Evolutionary conservation across 2,113 vertebrate species (phyloP).

Genomic region (rabbit (Oryctolagus cuniculus)): mOryCun1.1 NC_091443.1:15639001-15639500

Average conservation of each 20-base stretch:
- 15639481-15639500: neutral
- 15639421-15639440: neutral
- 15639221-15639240: neutral
- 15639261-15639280: neutral
- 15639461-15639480: neutral
- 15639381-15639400: neutral
- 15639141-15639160: neutral
- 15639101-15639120: neutral
- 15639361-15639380: neutral
- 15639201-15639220: neutral
- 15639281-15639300: neutral
- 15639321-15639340: neutral
- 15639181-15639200: neutral
- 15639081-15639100: neutral
- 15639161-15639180: neutral
- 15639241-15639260: neutral
- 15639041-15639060: neutral
- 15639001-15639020: neutral
- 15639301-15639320: neutral
- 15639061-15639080: neutral
- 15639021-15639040: neutral
- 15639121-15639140: neutral
- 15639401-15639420: too few species aligned
- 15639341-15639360: neutral
- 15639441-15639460: too few species aligned